Conservation (phyloP, 2,888 invertebrate genomes). For the Herminia tarsipennalis region DNA sequence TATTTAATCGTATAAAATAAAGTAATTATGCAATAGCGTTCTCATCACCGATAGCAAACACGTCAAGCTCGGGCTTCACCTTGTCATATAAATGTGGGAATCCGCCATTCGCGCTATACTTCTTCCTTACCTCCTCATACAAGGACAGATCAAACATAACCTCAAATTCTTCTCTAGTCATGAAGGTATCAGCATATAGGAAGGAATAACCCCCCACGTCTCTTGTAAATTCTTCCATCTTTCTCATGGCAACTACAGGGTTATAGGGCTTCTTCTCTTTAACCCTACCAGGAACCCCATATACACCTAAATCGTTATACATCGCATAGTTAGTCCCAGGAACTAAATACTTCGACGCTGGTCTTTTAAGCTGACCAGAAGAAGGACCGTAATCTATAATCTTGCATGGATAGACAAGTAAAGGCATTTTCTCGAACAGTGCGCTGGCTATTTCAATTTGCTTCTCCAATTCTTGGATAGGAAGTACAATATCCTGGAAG, state of each 20-base stretch:
- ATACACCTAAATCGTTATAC: slow-evolving; percentile 90
- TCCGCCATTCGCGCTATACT: slow-evolving; percentile 85
- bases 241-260: slow-evolving; percentile 87
- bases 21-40: slow-evolving; percentile 47
- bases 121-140: slow-evolving; percentile 86
- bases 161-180: slow-evolving; percentile 87
- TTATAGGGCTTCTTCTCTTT: slow-evolving; percentile 86
- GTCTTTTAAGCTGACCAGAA: slow-evolving; percentile 86
- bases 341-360: slow-evolving; percentile 84
- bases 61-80: slow-evolving; percentile 88
- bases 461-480: slow-evolving; percentile 87
- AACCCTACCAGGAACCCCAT: slow-evolving; percentile 88
- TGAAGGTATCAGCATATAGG: slow-evolving; percentile 89
- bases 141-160: slow-evolving; percentile 89
- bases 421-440: slow-evolving; percentile 88
- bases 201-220: slow-evolving; percentile 89
- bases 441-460: slow-evolving; percentile 86
- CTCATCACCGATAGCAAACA: slow-evolving; percentile 83
- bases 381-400: slow-evolving; percentile 87
- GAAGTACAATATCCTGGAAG: slow-evolving; percentile 90
- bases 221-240: slow-evolving; percentile 89
- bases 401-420: slow-evolving; percentile 89
- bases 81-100: slow-evolving; percentile 89
- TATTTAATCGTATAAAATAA: too few species aligned
- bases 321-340: slow-evolving; percentile 88